Percentiles rank a stretch among this genome's conserved stretches.
Evolutionary conservation across 2,113 vertebrate genomes (phyloP).

Genomic region (Hippoglossus stenolepis): DNA sequence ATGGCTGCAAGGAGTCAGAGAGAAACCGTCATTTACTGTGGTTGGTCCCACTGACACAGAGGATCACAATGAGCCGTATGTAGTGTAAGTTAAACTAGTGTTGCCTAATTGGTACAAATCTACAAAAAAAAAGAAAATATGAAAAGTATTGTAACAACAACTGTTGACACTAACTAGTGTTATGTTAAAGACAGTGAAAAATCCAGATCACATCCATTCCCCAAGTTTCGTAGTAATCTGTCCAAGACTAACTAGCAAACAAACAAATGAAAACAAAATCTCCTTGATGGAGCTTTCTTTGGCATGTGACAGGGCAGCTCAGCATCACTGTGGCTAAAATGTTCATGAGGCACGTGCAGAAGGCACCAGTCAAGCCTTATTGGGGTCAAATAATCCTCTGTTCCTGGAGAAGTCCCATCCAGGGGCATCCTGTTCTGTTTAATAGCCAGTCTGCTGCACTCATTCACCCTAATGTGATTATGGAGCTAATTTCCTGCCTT

Average conservation of each 20-base stretch:
- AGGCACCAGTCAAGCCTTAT: slow-evolving; percentile 62
- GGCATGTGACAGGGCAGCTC: slow-evolving; percentile 4
- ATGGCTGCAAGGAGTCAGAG: slow-evolving; percentile 84
- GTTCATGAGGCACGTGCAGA: slow-evolving; percentile 69
- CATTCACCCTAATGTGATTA: slow-evolving; percentile 93
- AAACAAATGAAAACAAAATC: too few species aligned
- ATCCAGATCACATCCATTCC: too few species aligned
- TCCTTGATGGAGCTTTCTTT: background rate
- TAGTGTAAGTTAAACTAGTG: background rate
- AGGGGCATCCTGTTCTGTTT: slow-evolving; percentile 85
- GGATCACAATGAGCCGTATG: background rate
- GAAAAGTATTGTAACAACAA: background rate
- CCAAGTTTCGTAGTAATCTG: too few species aligned
- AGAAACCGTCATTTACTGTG: background rate
- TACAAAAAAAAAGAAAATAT: background rate
- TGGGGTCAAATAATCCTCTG: slow-evolving; percentile 77
- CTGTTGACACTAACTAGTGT: background rate
- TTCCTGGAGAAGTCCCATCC: slow-evolving; percentile 83
- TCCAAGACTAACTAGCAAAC: too few species aligned
- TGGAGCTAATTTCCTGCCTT: slow-evolving; percentile 92
- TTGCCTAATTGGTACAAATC: background rate
- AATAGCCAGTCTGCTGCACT: slow-evolving; percentile 85
- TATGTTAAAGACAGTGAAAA: too few species aligned
- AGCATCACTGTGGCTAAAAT: slow-evolving; percentile 48
- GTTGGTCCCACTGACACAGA: slow-evolving; percentile 10